Evolutionary conservation across 2,797 vertebrate genomes (phyloP), one percentile per base, ranked within the genome.

Genomic region (Anguilla pacifica): DNA sequence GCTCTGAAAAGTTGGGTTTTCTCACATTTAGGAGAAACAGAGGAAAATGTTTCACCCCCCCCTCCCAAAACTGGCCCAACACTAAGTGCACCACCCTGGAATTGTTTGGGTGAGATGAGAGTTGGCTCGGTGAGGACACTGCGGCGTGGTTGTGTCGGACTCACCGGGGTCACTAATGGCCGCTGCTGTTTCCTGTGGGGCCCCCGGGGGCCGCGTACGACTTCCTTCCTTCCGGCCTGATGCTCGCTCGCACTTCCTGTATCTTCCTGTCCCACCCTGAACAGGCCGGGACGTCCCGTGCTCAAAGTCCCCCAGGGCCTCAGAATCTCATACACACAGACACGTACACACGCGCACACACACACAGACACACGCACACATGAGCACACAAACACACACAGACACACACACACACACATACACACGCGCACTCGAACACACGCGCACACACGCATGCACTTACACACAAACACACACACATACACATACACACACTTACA

Each of bases 171-270:
- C 87, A 93, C 91, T 93, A 92, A 92, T 93, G 91, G 91, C 89
- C 87, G 88, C 91, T 94, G 93, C 90, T 90, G 92, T 89, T 96
- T 96, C 94, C 95, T 95, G 87, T 91, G 35, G 46, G 49, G 88
- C 91, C 86, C 94, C 90, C 92, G 77, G 91, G 90, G 93, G 87
- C 92, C 89, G 94, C 92, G 88, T 94, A 96, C 95, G 93, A 95
- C 95, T 96, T 96, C 95, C 95, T 95, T 91, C 91, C 93, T 93
- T 95, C 92, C 93, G 93, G 91, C 90, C 86, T 46, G 67, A 74
- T 83, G 72, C 35, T 43, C 10, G 57, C 43, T 57, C 85, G 93
- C 92, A 92, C 92, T 92, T 92, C 92, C 88, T 92, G 90, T 39
- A 53, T 88, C 88, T 84, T 88, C 91, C 93, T 93, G 90, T 92